Conservation (phyloP, 2,797 vertebrate species). For the Loris lydekkerianus region DNA sequence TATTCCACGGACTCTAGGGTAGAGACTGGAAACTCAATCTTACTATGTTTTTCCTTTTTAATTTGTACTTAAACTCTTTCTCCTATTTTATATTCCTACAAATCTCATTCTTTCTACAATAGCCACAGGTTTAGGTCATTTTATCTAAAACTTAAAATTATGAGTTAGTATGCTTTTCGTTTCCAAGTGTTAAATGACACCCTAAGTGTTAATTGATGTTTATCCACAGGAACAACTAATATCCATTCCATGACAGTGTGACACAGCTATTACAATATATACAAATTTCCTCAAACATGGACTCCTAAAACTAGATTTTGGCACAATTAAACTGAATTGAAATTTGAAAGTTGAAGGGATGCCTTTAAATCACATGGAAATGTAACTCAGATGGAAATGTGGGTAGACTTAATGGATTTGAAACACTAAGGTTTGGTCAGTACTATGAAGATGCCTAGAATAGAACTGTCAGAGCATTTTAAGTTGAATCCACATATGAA, state of each 20-base stretch:
- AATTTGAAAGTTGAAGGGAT: slow-evolving; percentile 20
- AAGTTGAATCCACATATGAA: slow-evolving; percentile 16
- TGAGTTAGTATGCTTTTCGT: not conserved
- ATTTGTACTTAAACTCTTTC: not conserved
- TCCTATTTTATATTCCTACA: not conserved
- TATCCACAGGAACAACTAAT: slow-evolving; percentile 3
- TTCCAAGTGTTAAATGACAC: not conserved
- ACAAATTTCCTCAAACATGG: not conserved
- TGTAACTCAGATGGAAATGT: not conserved
- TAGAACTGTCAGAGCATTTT: not conserved
- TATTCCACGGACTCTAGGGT: not conserved
- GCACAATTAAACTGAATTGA: not conserved
- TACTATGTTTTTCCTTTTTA: slow-evolving; percentile 6
- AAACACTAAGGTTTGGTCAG: not conserved
- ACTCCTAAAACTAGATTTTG: not conserved
- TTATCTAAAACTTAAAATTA: slow-evolving; percentile 41
- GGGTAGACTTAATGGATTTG: not conserved
- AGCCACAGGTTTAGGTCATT: not conserved
- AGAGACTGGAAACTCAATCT: not conserved
- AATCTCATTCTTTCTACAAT: not conserved
- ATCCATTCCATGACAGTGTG: not conserved
- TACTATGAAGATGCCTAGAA: not conserved
- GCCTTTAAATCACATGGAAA: slow-evolving; percentile 3
- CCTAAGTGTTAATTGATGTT: not conserved
- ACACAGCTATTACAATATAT: not conserved